Conservation (phyloP, 2,113 vertebrate species). For the Stomatorhinus ivindoensis region DNA sequence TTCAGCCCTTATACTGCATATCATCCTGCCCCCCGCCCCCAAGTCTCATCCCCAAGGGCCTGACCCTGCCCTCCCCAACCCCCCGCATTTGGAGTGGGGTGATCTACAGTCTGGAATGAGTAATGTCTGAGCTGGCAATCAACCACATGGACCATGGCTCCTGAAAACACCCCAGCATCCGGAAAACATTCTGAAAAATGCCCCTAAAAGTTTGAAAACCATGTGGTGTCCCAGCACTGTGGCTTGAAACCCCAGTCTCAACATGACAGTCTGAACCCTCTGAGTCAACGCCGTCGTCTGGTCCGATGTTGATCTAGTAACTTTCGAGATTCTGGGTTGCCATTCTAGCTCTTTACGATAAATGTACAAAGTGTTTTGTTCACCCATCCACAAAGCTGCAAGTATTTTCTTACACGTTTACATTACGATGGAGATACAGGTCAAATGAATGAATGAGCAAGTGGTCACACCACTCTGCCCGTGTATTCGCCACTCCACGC, state of each 20-base stretch:
- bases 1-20: conserved; percentile 29
- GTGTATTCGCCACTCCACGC: conserved; percentile 10
- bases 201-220: neutral
- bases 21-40: neutral
- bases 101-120: conserved; percentile 10
- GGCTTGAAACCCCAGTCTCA: neutral
- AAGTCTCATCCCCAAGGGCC: conserved; percentile 33
- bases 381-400: neutral
- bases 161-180: conserved; percentile 3
- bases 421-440: neutral
- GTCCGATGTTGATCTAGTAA: neutral
- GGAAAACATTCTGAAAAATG: neutral
- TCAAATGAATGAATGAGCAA: conserved; percentile 3
- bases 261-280: neutral
- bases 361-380: neutral
- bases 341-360: neutral
- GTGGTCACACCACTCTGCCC: neutral
- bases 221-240: neutral
- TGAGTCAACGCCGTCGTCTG: neutral
- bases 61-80: conserved; percentile 6
- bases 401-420: neutral
- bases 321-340: neutral
- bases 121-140: conserved; percentile 27
- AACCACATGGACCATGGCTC: neutral
- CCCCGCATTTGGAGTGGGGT: conserved; percentile 18